A percentile compares a stretch with the other conserved stretches of the same genome.
phyloP scores from a whole-genome alignment of 2,888 invertebrate genomes.

The Hipparchia sbordonii region DNA sequence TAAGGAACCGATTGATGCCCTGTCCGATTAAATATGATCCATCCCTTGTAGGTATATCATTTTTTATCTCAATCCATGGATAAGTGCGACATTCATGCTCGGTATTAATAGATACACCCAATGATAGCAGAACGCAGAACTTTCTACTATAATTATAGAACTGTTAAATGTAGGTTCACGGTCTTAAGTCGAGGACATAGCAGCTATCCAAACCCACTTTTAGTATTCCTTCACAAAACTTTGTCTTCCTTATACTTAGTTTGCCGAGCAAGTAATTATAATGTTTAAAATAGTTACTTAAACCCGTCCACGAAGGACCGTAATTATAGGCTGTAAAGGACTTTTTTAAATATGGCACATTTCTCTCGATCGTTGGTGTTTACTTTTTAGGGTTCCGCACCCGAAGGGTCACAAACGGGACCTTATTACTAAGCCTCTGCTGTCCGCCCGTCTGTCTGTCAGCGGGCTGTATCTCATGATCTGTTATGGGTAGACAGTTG shows the following conservation, averaged over 20 bases:
- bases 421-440: too few relatives aligned
- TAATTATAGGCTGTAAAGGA: slow-evolving; percentile 36
- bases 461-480: too few relatives aligned
- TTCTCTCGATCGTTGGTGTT: slow-evolving; percentile 20
- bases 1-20: too few relatives aligned
- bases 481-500: too few relatives aligned
- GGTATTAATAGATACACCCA: too few relatives aligned
- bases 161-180: not conserved
- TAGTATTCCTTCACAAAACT: slow-evolving; percentile 12
- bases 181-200: not conserved
- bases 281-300: slow-evolving; percentile 29
- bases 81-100: too few relatives aligned
- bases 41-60: too few relatives aligned
- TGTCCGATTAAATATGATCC: too few relatives aligned
- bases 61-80: not conserved
- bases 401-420: too few relatives aligned
- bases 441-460: too few relatives aligned
- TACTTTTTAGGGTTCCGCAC: too few relatives aligned
- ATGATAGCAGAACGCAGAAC: not conserved
- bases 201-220: not conserved
- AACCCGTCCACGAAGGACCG: slow-evolving; percentile 32
- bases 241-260: slow-evolving; percentile 27
- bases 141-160: too few relatives aligned
- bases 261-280: slow-evolving; percentile 33
- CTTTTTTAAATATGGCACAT: slow-evolving; percentile 30